Conservation (phyloP, 2,888 invertebrate genomes). For the Oscheius sp. region DNA sequence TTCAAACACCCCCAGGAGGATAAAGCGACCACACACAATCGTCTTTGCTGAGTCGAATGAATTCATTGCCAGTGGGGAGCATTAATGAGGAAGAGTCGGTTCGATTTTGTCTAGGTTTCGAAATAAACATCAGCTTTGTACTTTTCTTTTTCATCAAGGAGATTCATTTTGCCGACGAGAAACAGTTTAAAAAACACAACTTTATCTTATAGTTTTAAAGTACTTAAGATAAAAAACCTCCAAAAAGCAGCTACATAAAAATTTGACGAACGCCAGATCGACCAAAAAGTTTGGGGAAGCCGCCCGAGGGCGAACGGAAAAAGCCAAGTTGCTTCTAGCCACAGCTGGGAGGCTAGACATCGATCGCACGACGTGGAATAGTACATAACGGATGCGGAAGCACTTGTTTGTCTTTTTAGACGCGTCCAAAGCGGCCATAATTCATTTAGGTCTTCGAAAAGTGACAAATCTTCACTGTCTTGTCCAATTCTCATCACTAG, state of each 20-base stretch:
- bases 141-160: neutral
- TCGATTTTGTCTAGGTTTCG: neutral
- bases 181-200: neutral
- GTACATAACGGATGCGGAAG: conserved; percentile 30
- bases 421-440: conserved; percentile 2
- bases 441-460: conserved; percentile 9
- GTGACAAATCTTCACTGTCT: too few relatives aligned
- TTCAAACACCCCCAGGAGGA: conserved; percentile 7
- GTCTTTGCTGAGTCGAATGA: neutral
- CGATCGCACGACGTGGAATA: conserved; percentile 28
- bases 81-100: conserved; percentile 14
- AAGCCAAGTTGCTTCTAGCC: conserved; percentile 20
- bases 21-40: conserved; percentile 5
- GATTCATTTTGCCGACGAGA: neutral
- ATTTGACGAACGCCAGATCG: too few relatives aligned
- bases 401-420: conserved; percentile 19
- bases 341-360: conserved; percentile 29
- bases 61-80: conserved; percentile 11
- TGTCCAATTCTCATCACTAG: too few relatives aligned
- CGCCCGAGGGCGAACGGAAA: conserved; percentile 21
- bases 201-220: neutral
- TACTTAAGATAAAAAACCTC: too few relatives aligned
- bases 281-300: too few relatives aligned
- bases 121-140: neutral
- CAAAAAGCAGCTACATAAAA: too few relatives aligned